Evolutionary conservation across 2,888 invertebrate species (phyloP).

Genomic region (Amitus sp.): DNA sequence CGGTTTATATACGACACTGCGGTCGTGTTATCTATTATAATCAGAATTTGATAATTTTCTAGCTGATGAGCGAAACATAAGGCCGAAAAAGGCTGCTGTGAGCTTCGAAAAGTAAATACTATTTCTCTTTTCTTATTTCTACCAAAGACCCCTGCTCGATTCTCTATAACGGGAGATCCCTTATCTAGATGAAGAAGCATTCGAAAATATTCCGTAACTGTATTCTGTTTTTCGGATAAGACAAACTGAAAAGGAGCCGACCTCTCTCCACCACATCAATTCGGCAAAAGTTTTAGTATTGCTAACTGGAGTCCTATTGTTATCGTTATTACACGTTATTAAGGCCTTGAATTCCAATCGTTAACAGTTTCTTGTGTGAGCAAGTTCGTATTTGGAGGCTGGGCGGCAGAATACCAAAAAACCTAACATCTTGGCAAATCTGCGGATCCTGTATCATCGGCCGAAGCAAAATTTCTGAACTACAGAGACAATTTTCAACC

Average conservation of each 20-base stretch:
- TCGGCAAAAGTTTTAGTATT: neutral
- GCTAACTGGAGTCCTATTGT: conserved; percentile 9
- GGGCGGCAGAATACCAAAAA: conserved; percentile 20
- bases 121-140: conserved; percentile 7
- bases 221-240: conserved; percentile 9
- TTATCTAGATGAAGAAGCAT: conserved; percentile 33
- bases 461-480: conserved; percentile 7
- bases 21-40: conserved; percentile 38
- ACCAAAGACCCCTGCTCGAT: conserved; percentile 19
- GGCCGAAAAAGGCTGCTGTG: conserved; percentile 28
- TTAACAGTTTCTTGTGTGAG: conserved; percentile 31
- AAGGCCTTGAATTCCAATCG: conserved; percentile 16
- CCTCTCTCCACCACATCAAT: conserved; percentile 24
- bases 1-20: conserved; percentile 22
- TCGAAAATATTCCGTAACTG: conserved; percentile 28
- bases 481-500: conserved; percentile 8
- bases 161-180: conserved; percentile 15
- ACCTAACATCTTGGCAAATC: conserved; percentile 25
- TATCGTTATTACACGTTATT: conserved; percentile 8
- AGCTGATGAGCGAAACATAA: conserved; percentile 32
- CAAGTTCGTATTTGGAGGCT: conserved; percentile 29
- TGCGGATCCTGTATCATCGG: conserved; percentile 17
- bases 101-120: conserved; percentile 37
- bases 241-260: conserved; percentile 5
- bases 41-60: conserved; percentile 18